Conservation (phyloP, 1,140 invertebrate species). For the Rhopalosiphum padi region DNA sequence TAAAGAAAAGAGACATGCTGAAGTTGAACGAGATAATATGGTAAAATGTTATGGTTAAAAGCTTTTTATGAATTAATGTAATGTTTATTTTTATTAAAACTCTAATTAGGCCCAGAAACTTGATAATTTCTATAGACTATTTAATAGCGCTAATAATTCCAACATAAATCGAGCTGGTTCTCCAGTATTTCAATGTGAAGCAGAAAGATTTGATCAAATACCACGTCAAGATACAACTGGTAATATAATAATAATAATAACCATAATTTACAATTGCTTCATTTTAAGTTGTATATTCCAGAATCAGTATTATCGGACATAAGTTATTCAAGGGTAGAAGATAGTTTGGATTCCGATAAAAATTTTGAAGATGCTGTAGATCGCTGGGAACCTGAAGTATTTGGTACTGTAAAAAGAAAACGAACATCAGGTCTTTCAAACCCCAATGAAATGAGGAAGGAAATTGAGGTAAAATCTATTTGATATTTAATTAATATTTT, state of each 20-base stretch:
- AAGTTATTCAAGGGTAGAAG: slow-evolving; percentile 47
- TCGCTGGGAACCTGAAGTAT: slow-evolving; percentile 35
- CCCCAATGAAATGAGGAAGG: background rate
- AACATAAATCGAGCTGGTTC: slow-evolving; percentile 17
- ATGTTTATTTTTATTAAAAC: background rate
- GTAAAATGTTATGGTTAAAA: background rate
- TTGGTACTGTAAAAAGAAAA: slow-evolving; percentile 46
- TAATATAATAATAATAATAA: slow-evolving; percentile 13
- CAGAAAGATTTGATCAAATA: slow-evolving; percentile 46
- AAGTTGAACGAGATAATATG: slow-evolving; percentile 39
- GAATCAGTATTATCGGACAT: slow-evolving; percentile 46
- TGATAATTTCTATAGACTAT: slow-evolving; percentile 24
- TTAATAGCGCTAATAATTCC: slow-evolving; percentile 34
- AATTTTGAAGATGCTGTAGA: slow-evolving; percentile 34
- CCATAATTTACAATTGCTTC: background rate
- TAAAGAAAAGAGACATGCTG: slow-evolving; percentile 46
- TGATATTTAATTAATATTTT: background rate
- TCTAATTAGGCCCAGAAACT: slow-evolving; percentile 32
- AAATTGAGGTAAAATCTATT: slow-evolving; percentile 33
- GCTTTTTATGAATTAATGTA: background rate
- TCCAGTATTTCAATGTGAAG: background rate
- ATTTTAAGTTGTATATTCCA: background rate
- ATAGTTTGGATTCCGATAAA: slow-evolving; percentile 47
- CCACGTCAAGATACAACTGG: slow-evolving; percentile 48
- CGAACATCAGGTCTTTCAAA: background rate